These are phyloP conservation scores for Nowickia ferox DNA, from an alignment of 2,888 invertebrate species.

Conservation along the genomic window DNA sequence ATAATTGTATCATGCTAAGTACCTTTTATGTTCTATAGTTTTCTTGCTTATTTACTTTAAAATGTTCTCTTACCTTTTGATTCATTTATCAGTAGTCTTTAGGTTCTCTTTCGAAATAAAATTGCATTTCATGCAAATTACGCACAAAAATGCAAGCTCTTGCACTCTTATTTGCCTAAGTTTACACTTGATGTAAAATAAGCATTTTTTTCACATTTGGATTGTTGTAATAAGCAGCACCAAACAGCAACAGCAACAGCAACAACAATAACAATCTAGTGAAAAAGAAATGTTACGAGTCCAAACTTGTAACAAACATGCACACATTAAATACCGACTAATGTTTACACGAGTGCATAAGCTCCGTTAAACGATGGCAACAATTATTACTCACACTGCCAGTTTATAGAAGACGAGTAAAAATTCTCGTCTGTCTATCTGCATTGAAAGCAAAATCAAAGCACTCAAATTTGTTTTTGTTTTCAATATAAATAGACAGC, in stretches of 20 bases:
- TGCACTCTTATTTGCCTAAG: conserved; percentile 1
- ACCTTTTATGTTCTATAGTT: too few relatives aligned
- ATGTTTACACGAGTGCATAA: conserved; percentile 27
- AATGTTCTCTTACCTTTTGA: too few relatives aligned
- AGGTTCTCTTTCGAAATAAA: conserved; percentile 22
- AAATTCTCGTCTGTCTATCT: too few relatives aligned
- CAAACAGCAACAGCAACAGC: conserved; percentile 4
- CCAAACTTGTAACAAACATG: neutral
- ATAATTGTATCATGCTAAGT: too few relatives aligned
- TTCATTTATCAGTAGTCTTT: neutral
- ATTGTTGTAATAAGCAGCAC: conserved; percentile 12
- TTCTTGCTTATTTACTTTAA: too few relatives aligned
- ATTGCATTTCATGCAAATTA: conserved; percentile 23
- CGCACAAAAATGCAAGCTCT: neutral
- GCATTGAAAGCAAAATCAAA: too few relatives aligned
- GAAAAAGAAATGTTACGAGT: conserved; percentile 26
- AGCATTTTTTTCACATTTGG: conserved; percentile 43
- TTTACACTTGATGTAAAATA: neutral
- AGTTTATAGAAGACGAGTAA: too few relatives aligned
- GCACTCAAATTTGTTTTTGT: too few relatives aligned
- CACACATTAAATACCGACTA: neutral
- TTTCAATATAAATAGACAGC: too few relatives aligned
- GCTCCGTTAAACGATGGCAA: conserved; percentile 19
- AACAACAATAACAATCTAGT: conserved; percentile 10
- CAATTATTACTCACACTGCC: conserved; percentile 13